Percentiles rank a stretch among this genome's conserved stretches.
These are phyloP conservation scores for Rotaria sp. DNA, from an alignment of 2,888 invertebrate species.

Conservation along the genomic window DNA sequence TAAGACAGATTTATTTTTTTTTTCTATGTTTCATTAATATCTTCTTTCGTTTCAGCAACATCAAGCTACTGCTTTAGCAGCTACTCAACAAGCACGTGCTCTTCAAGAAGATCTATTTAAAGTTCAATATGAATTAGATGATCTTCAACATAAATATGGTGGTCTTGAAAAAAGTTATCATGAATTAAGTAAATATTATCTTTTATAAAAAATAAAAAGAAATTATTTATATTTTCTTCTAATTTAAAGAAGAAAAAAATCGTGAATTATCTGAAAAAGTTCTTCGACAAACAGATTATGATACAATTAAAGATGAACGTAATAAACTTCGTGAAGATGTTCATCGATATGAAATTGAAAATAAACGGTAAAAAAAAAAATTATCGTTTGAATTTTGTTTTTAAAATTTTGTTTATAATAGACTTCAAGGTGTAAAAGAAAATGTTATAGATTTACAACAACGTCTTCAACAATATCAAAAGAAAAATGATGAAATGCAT, in stretches of 20 bases:
- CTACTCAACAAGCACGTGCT: background rate
- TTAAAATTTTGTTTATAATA: background rate
- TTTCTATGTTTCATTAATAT: background rate
- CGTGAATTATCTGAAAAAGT: background rate
- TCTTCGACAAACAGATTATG: background rate
- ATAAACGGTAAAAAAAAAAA: background rate
- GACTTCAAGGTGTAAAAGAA: background rate
- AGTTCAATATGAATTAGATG: background rate
- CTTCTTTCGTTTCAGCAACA: background rate
- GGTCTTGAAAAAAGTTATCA: slow-evolving; percentile 7
- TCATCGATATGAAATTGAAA: slow-evolving; percentile 18
- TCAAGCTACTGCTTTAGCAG: background rate
- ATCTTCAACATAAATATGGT: slow-evolving; percentile 14
- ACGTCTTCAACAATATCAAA: slow-evolving; percentile 26
- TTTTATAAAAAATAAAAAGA: no score
- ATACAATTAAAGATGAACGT: slow-evolving; percentile 20
- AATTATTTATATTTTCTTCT: background rate
- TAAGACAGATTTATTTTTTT: background rate
- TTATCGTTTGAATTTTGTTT: no score
- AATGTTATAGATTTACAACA: background rate
- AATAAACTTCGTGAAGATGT: slow-evolving; percentile 18
- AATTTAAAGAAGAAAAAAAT: background rate
- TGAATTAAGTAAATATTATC: background rate
- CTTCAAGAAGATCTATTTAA: slow-evolving; percentile 4
- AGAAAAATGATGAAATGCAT: slow-evolving; percentile 14